phyloP scores from a whole-genome alignment of 2,113 vertebrate genomes.

The Marmota monax region DNA sequence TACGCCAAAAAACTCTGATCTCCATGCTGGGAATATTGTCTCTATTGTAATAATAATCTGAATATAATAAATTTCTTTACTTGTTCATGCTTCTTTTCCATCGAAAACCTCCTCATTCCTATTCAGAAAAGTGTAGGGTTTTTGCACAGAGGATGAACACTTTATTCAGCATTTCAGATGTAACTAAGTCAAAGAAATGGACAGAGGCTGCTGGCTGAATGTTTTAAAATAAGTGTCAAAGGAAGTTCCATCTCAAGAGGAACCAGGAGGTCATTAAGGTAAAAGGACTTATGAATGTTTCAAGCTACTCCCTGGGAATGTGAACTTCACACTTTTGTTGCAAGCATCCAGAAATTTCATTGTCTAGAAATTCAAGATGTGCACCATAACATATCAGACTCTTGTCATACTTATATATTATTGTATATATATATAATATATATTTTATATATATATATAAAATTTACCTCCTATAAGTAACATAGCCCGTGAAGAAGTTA shows the following conservation, averaged over 20 bases:
- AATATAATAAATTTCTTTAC: background rate
- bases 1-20: background rate
- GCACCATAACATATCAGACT: background rate
- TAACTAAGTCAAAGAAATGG: background rate
- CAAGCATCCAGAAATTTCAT: background rate
- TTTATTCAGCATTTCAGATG: background rate
- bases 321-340: background rate
- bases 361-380: background rate
- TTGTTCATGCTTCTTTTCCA: background rate
- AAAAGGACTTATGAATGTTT: background rate
- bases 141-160: background rate
- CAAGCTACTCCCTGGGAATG: background rate
- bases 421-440: too few species aligned
- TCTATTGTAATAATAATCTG: background rate
- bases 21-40: background rate
- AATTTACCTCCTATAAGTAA: background rate
- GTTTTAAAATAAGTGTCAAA: background rate
- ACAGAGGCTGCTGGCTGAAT: background rate
- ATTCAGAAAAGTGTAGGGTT: background rate
- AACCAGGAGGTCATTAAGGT: background rate
- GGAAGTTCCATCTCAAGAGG: background rate
- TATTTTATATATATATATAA: too few species aligned
- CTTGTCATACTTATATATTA: background rate
- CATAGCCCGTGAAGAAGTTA: background rate
- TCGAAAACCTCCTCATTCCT: background rate